phyloP scores from a whole-genome alignment of 92 coral and sea anemone genomes.

The Galaxea fascicularis region DNA sequence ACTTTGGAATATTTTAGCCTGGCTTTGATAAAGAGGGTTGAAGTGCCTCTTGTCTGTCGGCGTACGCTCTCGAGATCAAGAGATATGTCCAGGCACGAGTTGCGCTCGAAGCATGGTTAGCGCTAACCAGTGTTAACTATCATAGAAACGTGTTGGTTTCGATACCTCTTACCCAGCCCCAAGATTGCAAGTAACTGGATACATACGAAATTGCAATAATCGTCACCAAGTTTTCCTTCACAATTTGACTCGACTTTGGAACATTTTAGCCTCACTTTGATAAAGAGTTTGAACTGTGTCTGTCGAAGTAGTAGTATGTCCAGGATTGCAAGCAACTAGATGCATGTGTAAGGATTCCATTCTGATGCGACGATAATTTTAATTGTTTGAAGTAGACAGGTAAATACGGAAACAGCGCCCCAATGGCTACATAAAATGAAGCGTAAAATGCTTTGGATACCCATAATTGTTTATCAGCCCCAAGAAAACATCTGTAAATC shows the following conservation, averaged over 20 bases:
- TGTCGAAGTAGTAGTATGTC: constrained; percentile 1
- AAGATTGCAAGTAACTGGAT: background rate
- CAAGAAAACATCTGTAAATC: background rate
- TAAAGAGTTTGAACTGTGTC: background rate
- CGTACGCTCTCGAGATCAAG: background rate
- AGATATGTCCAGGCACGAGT: background rate
- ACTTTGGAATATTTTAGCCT: background rate
- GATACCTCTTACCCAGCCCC: too few species aligned
- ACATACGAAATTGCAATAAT: background rate
- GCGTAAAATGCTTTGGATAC: constrained; percentile 90
- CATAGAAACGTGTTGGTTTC: too few species aligned
- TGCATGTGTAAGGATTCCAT: constrained; percentile 86
- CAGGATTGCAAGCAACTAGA: constrained; percentile 63
- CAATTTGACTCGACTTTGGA: background rate
- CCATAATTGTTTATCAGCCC: constrained; percentile 53
- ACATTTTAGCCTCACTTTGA: constrained; percentile 1
- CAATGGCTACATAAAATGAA: constrained; percentile 91
- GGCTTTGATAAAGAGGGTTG: background rate
- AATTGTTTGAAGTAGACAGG: constrained; percentile 96
- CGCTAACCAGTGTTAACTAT: too few species aligned
- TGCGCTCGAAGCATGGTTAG: too few species aligned
- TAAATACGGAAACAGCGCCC: constrained; percentile 92
- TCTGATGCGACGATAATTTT: constrained; percentile 85
- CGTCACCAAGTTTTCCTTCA: constrained; percentile 2
- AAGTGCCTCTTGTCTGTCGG: constrained; percentile 1